These are phyloP conservation scores for Amphipoea lucens DNA, from an alignment of 2,888 invertebrate species.

Conservation along the genomic window DNA sequence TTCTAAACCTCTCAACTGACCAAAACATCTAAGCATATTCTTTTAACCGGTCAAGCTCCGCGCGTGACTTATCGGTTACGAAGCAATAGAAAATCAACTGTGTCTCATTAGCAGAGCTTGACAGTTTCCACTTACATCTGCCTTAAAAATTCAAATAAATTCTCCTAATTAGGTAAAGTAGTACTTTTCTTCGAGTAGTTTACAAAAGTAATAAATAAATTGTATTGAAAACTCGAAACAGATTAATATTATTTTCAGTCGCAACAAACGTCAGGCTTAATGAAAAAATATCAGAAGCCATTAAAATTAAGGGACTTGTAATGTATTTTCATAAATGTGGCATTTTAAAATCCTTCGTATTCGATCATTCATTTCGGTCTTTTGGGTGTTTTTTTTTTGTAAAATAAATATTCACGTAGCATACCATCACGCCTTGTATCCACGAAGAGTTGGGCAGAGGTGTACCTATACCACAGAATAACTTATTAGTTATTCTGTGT, in stretches of 20 bases:
- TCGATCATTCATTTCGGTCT: constrained; percentile 30
- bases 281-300: constrained; percentile 44
- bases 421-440: background rate
- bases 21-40: background rate
- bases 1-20: background rate
- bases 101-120: no score
- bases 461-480: background rate
- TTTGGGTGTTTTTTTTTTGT: constrained; percentile 7
- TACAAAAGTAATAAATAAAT: constrained; percentile 31
- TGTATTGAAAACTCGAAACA: constrained; percentile 31
- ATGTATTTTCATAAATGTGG: constrained; percentile 59
- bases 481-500: no score
- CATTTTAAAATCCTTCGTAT: constrained; percentile 27
- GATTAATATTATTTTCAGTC: constrained; percentile 38
- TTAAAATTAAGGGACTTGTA: constrained; percentile 43
- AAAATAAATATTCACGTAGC: background rate
- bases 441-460: background rate
- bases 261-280: constrained; percentile 38
- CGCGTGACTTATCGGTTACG: no score
- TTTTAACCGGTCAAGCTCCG: no score
- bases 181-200: background rate
- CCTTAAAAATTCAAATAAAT: background rate
- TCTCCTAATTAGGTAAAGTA: background rate
- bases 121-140: background rate
- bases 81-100: no score